These are phyloP conservation scores for Zhuqinia jingwanae DNA, from an alignment of 2,888 invertebrate species.

Conservation along the genomic window DNA sequence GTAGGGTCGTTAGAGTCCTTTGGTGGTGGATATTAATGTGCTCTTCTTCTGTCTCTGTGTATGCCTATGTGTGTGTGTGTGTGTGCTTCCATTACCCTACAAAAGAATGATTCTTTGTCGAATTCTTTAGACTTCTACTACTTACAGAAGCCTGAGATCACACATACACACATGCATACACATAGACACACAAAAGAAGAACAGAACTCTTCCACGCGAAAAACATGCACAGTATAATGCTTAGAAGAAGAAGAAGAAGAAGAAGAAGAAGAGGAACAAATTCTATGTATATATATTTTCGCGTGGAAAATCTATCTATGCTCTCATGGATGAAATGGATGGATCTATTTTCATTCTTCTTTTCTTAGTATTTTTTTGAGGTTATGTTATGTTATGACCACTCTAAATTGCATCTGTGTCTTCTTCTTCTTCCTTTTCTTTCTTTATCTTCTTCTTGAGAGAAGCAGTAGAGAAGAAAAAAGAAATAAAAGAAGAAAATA, in stretches of 20 bases:
- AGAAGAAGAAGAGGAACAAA: neutral
- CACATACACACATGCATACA: too few species aligned
- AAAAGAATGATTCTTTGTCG: conserved; percentile 45
- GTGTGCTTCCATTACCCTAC: conserved; percentile 63
- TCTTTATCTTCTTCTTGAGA: neutral
- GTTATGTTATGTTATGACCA: conserved; percentile 63
- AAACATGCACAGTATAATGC: neutral
- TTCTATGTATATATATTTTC: neutral
- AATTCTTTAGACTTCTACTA: conserved; percentile 5
- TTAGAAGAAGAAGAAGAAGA: conserved; percentile 5
- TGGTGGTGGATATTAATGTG: conserved; percentile 64
- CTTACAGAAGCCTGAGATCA: conserved; percentile 51
- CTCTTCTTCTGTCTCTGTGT: conserved; percentile 24
- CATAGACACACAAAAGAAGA: conserved; percentile 40
- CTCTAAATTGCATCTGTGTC: conserved; percentile 68
- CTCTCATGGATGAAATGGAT: conserved; percentile 14
- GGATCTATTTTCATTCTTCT: conserved; percentile 54
- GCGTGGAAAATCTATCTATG: conserved; percentile 51
- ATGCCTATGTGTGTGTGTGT: too few species aligned
- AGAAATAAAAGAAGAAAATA: conserved; percentile 31
- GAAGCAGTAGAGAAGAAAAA: neutral
- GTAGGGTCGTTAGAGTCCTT: conserved; percentile 4
- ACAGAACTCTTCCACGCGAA: neutral
- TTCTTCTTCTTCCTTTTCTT: conserved; percentile 15
- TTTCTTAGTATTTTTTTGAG: conserved; percentile 51